Base-by-base conservation (phyloP, 2,888 invertebrate species). In the Bhutanitis thaidina region DNA sequence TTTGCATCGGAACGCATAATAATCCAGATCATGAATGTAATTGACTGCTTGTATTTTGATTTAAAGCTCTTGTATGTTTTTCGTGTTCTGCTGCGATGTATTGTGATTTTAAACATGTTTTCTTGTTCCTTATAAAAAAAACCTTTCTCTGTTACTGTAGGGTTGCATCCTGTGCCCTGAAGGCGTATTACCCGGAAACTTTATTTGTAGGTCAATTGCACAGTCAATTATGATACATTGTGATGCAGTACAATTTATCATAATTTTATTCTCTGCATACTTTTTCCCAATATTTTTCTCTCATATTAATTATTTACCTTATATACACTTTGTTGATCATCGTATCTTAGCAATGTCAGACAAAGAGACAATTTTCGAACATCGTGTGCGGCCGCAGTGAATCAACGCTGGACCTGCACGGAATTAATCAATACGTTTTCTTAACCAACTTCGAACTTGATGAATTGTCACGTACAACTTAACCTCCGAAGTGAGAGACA, bases 21-120 rank as follows among this genome's bases (percentile, higher is more conserved):
- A 63, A 65, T 69, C 65, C 60, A 59, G 63, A 68, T 67, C 62
- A 55, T 55, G 59, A 58, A 13, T 61, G 60, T 64, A 69, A 65
- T 70, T 62, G 60, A 62, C 55, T 61, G 60, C 56, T 56, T 65
- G 65, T 72, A 66, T 71, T 74, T 69, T 67, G 52, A 62, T 67
- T 65, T 56, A 43, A 38, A 34, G 64, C 59, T 65, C 62, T 47
- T 53, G 59, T 61, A 61, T 54, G 53, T 47, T 50, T 25, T 55
- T 46, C 9, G 20, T 20, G 20, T 20, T 20, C 20, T 5, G 20
- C 20, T 20, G 20, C n/a, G 5, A 20, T 20, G 3, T 2, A 20
- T 3, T 5, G 20, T 20, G 20, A n/a, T 20, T 5, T 20, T 20
- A 20, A 20, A 20, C 5, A 20, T 20, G 2, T 20, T 20, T n/a